phyloP scores from a whole-genome alignment of 2,113 vertebrate genomes.

The Alethe castanea region DNA sequence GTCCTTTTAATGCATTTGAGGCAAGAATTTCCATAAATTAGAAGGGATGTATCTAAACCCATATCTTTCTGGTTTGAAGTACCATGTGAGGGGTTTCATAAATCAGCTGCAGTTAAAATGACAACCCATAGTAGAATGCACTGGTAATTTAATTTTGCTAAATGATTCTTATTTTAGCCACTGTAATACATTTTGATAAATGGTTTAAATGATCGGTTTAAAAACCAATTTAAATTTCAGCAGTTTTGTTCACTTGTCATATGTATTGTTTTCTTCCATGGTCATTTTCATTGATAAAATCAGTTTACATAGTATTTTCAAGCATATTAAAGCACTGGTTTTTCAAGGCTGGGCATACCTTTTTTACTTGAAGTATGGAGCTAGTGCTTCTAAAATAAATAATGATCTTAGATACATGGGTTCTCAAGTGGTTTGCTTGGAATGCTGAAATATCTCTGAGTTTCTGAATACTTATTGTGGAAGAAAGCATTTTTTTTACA shows the following conservation, averaged over 20 bases:
- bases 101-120: slow-evolving; percentile 27
- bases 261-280: background rate
- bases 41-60: background rate
- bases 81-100: background rate
- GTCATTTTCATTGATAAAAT: background rate
- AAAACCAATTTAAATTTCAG: background rate
- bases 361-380: background rate
- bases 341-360: background rate
- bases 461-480: background rate
- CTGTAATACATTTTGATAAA: slow-evolving; percentile 10
- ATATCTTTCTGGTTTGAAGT: slow-evolving; percentile 5
- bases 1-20: slow-evolving; percentile 3
- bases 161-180: slow-evolving; percentile 2
- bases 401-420: background rate
- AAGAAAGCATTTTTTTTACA: background rate
- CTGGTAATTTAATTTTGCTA: slow-evolving; percentile 34
- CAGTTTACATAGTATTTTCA: background rate
- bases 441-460: background rate
- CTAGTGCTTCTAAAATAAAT: background rate
- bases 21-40: slow-evolving; percentile 45
- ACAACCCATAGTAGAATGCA: background rate
- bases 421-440: background rate
- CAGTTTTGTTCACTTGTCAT: background rate
- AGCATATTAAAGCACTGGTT: background rate
- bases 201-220: background rate